Evolutionary conservation across 1,140 invertebrate species (phyloP), one percentile per base, ranked within the genome.

Genomic region (Tribolium madens): DNA sequence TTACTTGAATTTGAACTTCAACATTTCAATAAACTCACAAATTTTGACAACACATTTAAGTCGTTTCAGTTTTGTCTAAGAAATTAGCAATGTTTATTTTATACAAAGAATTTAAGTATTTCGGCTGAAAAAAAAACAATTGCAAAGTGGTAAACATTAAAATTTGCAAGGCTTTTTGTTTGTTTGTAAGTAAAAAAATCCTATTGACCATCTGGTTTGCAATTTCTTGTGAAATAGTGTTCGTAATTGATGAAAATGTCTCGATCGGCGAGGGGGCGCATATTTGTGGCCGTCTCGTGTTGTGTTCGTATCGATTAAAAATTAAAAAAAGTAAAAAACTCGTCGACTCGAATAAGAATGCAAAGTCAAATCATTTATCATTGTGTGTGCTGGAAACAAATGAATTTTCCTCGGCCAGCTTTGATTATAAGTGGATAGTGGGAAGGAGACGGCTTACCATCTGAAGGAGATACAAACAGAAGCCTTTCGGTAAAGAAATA

Each of bases 311-410:
- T 76, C 71, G 75, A 76, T 79, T 79, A 76, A 73, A 76, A 79
- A 78, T 72, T 78, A 42, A 60, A 73, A 53, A 73, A 42, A 42
- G 42, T 64, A 64, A 33, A 64, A 64, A 64, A 64, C 26, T 57
- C 52, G 52, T 18, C 57, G 26, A 36, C 3, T 9, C n/a, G 57
- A 64, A 64, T 64, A 64, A 64, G 57, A 64, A 64, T 64, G 57
- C 57, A 42, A 53, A 76, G 73, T 53, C 26, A 77, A 79, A 78
- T 78, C 80, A 81, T 82, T 82, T 82, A 82, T 82, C 81, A 82
- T 82, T 82, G 46, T 47, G 46, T 47, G 52, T 57, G 78, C 75
- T 79, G 81, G 78, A 80, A 82, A 82, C 81, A 82, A 82, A 82
- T 82, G 81, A 82, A 82, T 81, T 82, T 64, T 80, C 77, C 80